These are phyloP conservation scores for Pluvianellus socialis DNA, from an alignment of 2,113 vertebrate species.

Conservation along the genomic window DNA sequence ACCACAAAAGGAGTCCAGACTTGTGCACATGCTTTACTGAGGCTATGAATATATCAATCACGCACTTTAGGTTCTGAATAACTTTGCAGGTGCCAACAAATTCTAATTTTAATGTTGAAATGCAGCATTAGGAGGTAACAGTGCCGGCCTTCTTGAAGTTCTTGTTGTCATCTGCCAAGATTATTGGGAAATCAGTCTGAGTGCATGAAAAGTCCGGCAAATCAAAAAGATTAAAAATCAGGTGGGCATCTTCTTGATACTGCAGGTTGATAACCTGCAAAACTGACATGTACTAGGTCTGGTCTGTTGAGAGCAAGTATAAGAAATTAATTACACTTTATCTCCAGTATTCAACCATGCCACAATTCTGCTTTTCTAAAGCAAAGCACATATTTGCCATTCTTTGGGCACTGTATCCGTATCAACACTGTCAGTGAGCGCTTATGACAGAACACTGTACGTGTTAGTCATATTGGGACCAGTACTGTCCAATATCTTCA, in stretches of 20 bases:
- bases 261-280: background rate
- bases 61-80: background rate
- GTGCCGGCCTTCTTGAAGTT: background rate
- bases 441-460: background rate
- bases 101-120: background rate
- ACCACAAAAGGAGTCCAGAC: background rate
- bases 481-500: no score
- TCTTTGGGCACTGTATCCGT: background rate
- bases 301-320: background rate
- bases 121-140: background rate
- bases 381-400: background rate
- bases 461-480: background rate
- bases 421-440: background rate
- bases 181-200: background rate
- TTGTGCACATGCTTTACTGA: background rate
- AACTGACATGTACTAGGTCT: background rate
- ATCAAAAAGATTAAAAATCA: background rate
- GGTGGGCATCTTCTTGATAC: no score
- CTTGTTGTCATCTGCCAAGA: background rate
- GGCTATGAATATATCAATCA: background rate
- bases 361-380: background rate
- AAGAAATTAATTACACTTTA: background rate
- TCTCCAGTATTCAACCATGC: background rate
- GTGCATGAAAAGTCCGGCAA: background rate
- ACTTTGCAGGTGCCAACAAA: background rate